These are phyloP conservation scores for Melinopterus prodromus DNA, from an alignment of 2,888 invertebrate genomes.

Conservation along the genomic window DNA sequence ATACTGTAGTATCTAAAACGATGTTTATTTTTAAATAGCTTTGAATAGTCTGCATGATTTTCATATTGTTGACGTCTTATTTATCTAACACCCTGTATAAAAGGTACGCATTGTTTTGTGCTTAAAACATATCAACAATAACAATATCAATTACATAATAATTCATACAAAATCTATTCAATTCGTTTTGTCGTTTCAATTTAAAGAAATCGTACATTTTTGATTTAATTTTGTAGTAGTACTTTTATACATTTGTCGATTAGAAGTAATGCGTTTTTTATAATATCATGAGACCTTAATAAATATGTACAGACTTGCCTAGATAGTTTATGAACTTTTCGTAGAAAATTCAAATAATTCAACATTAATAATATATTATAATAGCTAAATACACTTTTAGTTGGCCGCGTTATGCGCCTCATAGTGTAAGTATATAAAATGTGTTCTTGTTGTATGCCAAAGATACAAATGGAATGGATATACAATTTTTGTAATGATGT, in stretches of 20 bases:
- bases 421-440: too few species aligned
- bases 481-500: neutral
- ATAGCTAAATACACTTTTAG: neutral
- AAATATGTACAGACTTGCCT: neutral
- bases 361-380: slow-evolving; percentile 30
- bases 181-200: neutral
- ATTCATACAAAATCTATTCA: neutral
- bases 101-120: neutral
- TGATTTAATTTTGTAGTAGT: neutral
- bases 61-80: neutral
- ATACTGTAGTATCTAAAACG: too few species aligned
- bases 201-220: neutral
- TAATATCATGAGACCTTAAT: neutral
- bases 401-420: too few species aligned
- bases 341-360: slow-evolving; percentile 34
- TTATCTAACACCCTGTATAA: neutral
- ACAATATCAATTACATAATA: neutral
- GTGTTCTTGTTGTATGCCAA: neutral
- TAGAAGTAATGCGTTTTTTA: neutral
- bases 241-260: neutral
- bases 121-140: neutral
- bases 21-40: too few species aligned
- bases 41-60: too few species aligned
- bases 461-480: neutral
- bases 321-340: neutral